A percentile compares a stretch with the other conserved stretches of the same genome.
These are phyloP conservation scores for Pachycephus smyrnensis DNA, from an alignment of 2,888 invertebrate genomes.

Conservation along the genomic window DNA sequence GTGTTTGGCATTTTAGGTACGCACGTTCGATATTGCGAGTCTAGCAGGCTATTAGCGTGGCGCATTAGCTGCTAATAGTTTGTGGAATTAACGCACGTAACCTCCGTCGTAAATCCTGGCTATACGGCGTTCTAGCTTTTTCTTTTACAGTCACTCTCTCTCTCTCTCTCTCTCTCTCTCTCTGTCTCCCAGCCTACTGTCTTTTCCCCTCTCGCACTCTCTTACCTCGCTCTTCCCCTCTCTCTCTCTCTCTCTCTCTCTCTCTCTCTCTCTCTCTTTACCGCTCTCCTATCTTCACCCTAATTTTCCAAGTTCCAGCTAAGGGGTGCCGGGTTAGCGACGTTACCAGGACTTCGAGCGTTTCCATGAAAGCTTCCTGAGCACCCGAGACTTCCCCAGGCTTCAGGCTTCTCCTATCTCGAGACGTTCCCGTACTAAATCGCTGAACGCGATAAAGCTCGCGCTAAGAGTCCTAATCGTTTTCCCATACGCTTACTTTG, in stretches of 20 bases:
- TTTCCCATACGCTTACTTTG: constrained; percentile 42
- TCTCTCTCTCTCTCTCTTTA: neutral
- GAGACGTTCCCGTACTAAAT: constrained; percentile 32
- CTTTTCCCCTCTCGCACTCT: neutral
- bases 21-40: neutral
- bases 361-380: no score
- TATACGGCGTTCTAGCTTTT: neutral
- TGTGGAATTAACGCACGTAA: constrained; percentile 3
- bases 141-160: neutral
- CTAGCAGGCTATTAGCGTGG: neutral
- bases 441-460: constrained; percentile 43
- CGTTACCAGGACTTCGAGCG: neutral
- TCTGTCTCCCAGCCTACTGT: neutral
- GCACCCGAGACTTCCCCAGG: neutral
- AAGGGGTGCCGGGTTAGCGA: neutral
- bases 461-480: constrained; percentile 48
- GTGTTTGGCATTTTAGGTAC: neutral
- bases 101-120: neutral
- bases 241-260: no score
- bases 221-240: neutral
- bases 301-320: constrained; percentile 17
- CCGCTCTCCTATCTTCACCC: neutral
- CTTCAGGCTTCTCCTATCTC: neutral
- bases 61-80: constrained; percentile 2
- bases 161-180: neutral